Percentiles rank a stretch among this genome's conserved stretches.
These are phyloP conservation scores for Sinocyclocheilus maitianheensis DNA, from an alignment of 2,113 vertebrate species.

Conservation along the genomic window DNA sequence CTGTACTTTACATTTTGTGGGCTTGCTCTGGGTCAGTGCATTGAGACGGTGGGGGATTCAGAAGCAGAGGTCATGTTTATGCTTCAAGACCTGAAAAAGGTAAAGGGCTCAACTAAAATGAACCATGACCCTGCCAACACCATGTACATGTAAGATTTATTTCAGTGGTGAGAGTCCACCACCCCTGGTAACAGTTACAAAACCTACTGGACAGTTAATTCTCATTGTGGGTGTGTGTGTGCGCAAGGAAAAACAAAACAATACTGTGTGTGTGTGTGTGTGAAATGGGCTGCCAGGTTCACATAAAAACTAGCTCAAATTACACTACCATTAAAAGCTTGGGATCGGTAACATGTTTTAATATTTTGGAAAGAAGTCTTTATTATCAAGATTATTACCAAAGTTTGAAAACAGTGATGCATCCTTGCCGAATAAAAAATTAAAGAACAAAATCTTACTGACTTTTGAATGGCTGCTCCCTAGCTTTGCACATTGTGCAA, in stretches of 20 bases:
- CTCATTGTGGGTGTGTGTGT: background rate
- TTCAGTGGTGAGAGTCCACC: conserved; percentile 29
- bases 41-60: conserved; percentile 18
- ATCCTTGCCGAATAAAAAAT: no score
- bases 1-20: conserved; percentile 12
- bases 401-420: no score
- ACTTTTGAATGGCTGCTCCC: background rate
- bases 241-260: no score
- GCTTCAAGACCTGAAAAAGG: conserved; percentile 15
- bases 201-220: conserved; percentile 44
- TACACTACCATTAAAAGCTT: background rate
- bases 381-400: background rate
- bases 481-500: background rate
- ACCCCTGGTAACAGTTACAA: conserved; percentile 4
- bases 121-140: conserved; percentile 20
- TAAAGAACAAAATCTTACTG: no score
- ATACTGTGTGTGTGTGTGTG: no score
- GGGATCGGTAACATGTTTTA: background rate
- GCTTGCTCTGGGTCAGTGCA: background rate
- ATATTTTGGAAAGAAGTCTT: background rate
- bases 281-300: conserved; percentile 26
- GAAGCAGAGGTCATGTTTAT: conserved; percentile 29
- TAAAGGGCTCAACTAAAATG: background rate
- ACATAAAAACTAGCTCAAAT: background rate
- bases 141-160: conserved; percentile 36